Evolutionary conservation across 2,797 vertebrate genomes (phyloP).

Genomic region (Lagodon rhomboides): DNA sequence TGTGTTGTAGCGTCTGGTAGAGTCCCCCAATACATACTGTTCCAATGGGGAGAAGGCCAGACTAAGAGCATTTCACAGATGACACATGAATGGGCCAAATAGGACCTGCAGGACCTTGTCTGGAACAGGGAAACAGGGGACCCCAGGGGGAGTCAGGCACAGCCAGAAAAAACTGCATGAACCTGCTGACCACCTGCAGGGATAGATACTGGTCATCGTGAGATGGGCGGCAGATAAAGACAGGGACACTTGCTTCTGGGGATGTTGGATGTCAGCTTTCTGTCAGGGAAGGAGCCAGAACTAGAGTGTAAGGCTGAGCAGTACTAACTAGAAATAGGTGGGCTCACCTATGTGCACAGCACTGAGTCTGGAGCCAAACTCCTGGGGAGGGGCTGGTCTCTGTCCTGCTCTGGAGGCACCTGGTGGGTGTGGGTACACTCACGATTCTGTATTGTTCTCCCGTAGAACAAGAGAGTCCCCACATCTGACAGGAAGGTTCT

Average conservation of each 20-base stretch:
- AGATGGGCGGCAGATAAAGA: not conserved
- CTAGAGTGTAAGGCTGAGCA: not conserved
- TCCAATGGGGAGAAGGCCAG: too few species aligned
- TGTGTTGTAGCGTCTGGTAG: not conserved
- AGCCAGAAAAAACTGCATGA: too few species aligned
- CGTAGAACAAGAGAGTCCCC: too few species aligned
- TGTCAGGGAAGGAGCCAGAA: not conserved
- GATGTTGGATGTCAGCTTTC: not conserved
- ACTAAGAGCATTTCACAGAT: too few species aligned
- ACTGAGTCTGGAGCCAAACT: not conserved
- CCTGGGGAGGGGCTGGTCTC: not conserved
- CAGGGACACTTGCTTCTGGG: not conserved
- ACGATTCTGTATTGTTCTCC: too few species aligned
- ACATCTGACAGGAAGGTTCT: too few species aligned
- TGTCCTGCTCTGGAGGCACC: not conserved
- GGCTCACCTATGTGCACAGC: not conserved
- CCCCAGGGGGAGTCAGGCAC: too few species aligned
- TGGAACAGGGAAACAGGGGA: too few species aligned
- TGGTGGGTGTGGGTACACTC: not conserved
- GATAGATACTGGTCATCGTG: not conserved
- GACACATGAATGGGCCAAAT: too few species aligned
- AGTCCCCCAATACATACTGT: too few species aligned
- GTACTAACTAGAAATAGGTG: not conserved
- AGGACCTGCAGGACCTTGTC: too few species aligned
- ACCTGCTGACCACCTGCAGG: not conserved